A percentile compares a stretch with the other conserved stretches of the same genome.
Evolutionary conservation across 2,888 invertebrate genomes (phyloP).

Genomic region (Scaptomyza parva): DNA sequence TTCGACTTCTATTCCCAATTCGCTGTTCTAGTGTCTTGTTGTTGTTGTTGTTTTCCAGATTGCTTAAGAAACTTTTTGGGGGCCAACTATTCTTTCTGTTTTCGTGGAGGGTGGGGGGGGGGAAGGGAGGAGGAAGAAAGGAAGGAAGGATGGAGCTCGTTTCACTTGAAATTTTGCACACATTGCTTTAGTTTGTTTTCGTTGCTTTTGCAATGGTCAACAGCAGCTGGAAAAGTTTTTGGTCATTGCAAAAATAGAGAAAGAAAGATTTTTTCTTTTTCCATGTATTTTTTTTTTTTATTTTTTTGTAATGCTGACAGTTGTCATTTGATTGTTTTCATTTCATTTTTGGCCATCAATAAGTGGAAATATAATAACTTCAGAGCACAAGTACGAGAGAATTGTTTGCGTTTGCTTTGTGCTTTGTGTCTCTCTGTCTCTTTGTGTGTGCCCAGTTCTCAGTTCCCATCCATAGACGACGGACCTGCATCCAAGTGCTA

Average conservation of each 20-base stretch:
- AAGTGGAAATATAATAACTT: conserved; percentile 68
- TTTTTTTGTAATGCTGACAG: conserved; percentile 53
- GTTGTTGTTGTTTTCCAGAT: conserved; percentile 28
- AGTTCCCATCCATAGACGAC: conserved; percentile 1
- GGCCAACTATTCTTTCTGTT: conserved; percentile 42
- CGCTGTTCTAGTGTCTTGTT: background rate
- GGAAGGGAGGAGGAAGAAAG: too few species aligned
- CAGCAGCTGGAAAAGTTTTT: conserved; percentile 42
- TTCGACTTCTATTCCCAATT: conserved; percentile 30
- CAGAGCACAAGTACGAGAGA: conserved; percentile 33
- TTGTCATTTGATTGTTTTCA: conserved; percentile 78
- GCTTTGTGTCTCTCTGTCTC: background rate
- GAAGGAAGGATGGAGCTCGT: conserved; percentile 12
- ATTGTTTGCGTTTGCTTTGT: conserved; percentile 42
- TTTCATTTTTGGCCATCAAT: conserved; percentile 74
- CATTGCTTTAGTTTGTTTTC: conserved; percentile 32
- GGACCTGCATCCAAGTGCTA: conserved; percentile 5
- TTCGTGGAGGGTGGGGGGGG: conserved; percentile 6
- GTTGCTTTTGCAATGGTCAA: too few species aligned
- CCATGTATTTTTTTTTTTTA: conserved; percentile 3
- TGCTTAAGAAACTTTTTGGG: conserved; percentile 40
- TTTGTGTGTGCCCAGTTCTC: conserved; percentile 20
- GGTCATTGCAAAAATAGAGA: conserved; percentile 30
- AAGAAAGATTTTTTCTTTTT: too few species aligned
- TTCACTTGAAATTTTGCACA: conserved; percentile 34